Evolutionary conservation across 2,797 vertebrate genomes (phyloP).

Genomic region (Cyclura pinguis): DNA sequence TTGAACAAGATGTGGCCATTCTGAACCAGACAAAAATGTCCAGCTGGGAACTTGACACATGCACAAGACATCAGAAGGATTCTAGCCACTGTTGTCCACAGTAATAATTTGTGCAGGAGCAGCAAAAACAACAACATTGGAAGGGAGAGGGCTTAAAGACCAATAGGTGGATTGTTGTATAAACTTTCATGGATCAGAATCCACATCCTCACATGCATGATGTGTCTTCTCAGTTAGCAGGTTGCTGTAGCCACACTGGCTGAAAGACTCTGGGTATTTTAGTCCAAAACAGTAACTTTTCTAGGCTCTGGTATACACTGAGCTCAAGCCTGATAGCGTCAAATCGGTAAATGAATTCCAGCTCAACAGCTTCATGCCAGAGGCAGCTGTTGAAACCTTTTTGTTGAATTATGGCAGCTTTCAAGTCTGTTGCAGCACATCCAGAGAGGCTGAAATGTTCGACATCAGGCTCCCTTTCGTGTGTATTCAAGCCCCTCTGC

Average conservation of each 20-base stretch:
- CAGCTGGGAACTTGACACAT: too few relatives aligned
- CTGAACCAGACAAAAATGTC: too few relatives aligned
- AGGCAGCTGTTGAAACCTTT: neutral
- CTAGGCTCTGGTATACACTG: neutral
- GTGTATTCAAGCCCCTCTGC: neutral
- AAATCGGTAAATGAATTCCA: conserved; percentile 2
- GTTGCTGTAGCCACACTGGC: too few relatives aligned
- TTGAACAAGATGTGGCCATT: too few relatives aligned
- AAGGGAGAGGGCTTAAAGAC: neutral
- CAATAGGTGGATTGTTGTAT: neutral
- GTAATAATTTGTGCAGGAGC: neutral
- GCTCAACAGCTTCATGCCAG: neutral
- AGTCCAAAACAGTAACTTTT: neutral
- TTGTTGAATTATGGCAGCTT: neutral
- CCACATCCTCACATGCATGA: neutral
- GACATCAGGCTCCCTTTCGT: neutral
- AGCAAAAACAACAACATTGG: neutral
- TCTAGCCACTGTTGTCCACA: neutral
- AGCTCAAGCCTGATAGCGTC: neutral
- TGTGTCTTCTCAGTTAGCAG: neutral
- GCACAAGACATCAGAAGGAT: neutral
- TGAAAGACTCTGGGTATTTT: too few relatives aligned
- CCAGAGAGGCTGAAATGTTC: neutral
- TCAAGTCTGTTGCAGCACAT: neutral
- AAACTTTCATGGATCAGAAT: neutral